Evolutionary conservation across 1,140 invertebrate genomes (phyloP), one percentile per base, ranked within the genome.

Genomic region (Drosophila novamexicana): DNA sequence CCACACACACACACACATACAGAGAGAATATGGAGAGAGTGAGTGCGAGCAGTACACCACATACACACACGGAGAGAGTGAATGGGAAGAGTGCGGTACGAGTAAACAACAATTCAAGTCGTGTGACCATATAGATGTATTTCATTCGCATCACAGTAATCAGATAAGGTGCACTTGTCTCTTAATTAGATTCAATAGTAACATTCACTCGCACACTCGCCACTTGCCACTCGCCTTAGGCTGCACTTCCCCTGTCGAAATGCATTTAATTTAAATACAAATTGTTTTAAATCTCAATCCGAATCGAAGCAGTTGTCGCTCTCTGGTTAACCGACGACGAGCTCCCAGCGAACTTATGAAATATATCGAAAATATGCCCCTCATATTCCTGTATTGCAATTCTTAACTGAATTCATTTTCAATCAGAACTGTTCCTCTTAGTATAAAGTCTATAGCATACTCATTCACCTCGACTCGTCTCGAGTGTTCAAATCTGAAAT

Each of bases 111-210:
- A 50, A 16, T 29, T 61, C 52, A 50, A 54, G 34, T 47, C 57
- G 14, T 84, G 74, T 58, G 42, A 77, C 81, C 75, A 84, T 81
- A 81, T 85, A 61, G 70, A 73, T 78, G 52, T 79, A 67, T 79
- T 84, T 72, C 69, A 69, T 65, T 66, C 76, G 40, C 66, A 62
- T 66, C 76, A 75, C 22, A 50, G 37, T 67, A 64, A 86, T 86
- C 82, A 85, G 82, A 85, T 86, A 85, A 85, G 83, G 82, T 86
- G 67, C 79, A 79, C 75, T 85, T 85, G 82, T 81, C 64, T 75
- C 71, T 73, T 82, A 86, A 85, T 85, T 85, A 79, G 79, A 76
- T 81, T 72, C 78, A 29, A 64, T 64, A 68, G 22, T 58, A 56
- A 49, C 66, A 32, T 50, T n/a, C 22, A 14, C 12, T 9, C 49